Conservation (phyloP, 2,888 invertebrate genomes). For the Acronicta alni region DNA sequence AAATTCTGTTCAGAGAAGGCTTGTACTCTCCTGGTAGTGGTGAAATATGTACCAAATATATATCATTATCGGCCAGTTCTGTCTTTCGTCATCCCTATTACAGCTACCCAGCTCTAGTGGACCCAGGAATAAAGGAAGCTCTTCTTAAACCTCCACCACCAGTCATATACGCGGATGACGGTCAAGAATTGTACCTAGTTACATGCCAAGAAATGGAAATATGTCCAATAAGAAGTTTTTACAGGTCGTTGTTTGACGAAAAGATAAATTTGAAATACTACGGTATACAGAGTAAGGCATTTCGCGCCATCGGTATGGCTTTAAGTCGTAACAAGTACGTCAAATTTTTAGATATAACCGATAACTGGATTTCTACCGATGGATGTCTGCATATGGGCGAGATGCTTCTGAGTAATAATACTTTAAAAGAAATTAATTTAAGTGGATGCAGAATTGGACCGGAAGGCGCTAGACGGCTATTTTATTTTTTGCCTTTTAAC, state of each 20-base stretch:
- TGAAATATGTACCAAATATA: conserved; percentile 73
- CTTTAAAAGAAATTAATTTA: conserved; percentile 61
- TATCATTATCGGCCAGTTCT: conserved; percentile 70
- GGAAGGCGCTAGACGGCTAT: conserved; percentile 54
- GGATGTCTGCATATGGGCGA: conserved; percentile 69
- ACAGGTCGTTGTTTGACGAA: conserved; percentile 59
- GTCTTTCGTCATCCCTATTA: conserved; percentile 14
- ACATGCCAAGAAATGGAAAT: conserved; percentile 63
- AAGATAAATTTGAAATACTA: conserved; percentile 65
- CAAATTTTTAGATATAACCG: conserved; percentile 62
- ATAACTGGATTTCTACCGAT: conserved; percentile 62
- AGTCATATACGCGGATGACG: conserved; percentile 63
- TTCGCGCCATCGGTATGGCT: conserved; percentile 64
- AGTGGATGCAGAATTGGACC: conserved; percentile 62
- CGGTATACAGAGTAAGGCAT: conserved; percentile 56
- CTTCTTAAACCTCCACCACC: conserved; percentile 58
- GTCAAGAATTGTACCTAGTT: conserved; percentile 68
- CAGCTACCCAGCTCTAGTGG: conserved; percentile 62
- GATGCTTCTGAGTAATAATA: conserved; percentile 58
- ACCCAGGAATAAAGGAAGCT: conserved; percentile 67
- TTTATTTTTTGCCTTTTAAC: conserved; percentile 41
- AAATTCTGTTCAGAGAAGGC: conserved; percentile 57
- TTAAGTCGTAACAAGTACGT: conserved; percentile 61
- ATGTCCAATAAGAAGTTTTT: conserved; percentile 60
- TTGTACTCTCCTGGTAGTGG: conserved; percentile 71